Conservation (phyloP, 1,140 invertebrate genomes). For the Adoxophyes honmai region DNA sequence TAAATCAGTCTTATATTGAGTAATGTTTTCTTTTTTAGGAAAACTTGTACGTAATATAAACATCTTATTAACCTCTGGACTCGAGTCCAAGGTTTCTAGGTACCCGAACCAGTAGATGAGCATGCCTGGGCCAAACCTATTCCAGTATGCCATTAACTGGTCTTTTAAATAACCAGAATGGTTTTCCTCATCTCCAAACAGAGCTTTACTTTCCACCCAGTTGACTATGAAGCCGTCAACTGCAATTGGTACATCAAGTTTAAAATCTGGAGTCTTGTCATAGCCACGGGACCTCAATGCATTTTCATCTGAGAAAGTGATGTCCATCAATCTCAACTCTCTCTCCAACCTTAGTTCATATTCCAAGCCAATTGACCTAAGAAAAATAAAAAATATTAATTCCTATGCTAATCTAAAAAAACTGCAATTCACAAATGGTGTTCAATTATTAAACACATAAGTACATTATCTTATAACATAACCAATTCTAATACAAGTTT, state of each 20-base stretch:
- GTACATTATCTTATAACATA: too few species aligned
- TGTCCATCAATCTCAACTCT: conserved; percentile 65
- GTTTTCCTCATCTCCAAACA: conserved; percentile 91
- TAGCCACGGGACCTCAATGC: conserved; percentile 89
- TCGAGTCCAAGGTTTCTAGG: conserved; percentile 79
- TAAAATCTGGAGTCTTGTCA: conserved; percentile 97
- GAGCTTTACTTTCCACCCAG: conserved; percentile 98
- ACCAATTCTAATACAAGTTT: too few species aligned
- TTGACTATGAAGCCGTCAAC: conserved; percentile 92
- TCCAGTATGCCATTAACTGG: conserved; percentile 94
- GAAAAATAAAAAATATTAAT: conserved; percentile 29
- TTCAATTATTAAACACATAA: conserved; percentile 9
- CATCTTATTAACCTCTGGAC: conserved; percentile 72
- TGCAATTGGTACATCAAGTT: conserved; percentile 92
- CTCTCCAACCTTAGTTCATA: conserved; percentile 70
- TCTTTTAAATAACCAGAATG: conserved; percentile 92
- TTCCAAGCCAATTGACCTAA: conserved; percentile 69
- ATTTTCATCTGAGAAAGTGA: conserved; percentile 87
- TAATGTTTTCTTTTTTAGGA: conserved; percentile 54
- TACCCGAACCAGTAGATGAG: conserved; percentile 98
- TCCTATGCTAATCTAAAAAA: too few species aligned
- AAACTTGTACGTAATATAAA: conserved; percentile 47
- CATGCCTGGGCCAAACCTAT: conserved; percentile 94
- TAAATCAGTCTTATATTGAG: conserved; percentile 29
- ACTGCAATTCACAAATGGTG: not conserved